Conservation (phyloP, 1,140 invertebrate genomes). For the Leptinotarsa defecta region DNA sequence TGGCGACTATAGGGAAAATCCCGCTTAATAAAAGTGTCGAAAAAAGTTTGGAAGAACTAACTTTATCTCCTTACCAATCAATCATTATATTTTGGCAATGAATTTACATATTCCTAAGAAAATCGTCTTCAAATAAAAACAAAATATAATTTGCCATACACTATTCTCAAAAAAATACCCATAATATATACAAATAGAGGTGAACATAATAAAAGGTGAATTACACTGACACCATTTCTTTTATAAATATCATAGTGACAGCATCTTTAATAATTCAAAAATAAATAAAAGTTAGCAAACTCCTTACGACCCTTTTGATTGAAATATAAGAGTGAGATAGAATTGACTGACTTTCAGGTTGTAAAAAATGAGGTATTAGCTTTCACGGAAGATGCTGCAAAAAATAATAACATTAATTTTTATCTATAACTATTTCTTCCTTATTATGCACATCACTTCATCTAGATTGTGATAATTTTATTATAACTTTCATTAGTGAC, state of each 20-base stretch:
- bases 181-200: slow-evolving; percentile 1
- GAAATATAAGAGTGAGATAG: background rate
- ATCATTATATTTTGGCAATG: background rate
- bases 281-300: slow-evolving; percentile 2
- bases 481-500: too few relatives aligned
- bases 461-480: too few relatives aligned
- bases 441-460: too few relatives aligned
- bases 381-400: too few relatives aligned
- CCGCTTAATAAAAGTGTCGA: background rate
- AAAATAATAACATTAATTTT: too few relatives aligned
- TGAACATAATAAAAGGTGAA: background rate
- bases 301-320: slow-evolving; percentile 6
- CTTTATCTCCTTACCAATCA: background rate
- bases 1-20: background rate
- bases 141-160: background rate
- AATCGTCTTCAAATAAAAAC: background rate
- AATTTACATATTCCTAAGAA: background rate
- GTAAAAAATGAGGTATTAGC: too few relatives aligned
- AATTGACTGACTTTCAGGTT: too few relatives aligned
- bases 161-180: background rate
- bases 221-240: background rate
- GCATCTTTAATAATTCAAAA: background rate
- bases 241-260: background rate
- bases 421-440: too few relatives aligned
- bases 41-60: slow-evolving; percentile 1